Conservation (phyloP, 1,140 invertebrate genomes). For the Dinothrombium tinctorium region DNA sequence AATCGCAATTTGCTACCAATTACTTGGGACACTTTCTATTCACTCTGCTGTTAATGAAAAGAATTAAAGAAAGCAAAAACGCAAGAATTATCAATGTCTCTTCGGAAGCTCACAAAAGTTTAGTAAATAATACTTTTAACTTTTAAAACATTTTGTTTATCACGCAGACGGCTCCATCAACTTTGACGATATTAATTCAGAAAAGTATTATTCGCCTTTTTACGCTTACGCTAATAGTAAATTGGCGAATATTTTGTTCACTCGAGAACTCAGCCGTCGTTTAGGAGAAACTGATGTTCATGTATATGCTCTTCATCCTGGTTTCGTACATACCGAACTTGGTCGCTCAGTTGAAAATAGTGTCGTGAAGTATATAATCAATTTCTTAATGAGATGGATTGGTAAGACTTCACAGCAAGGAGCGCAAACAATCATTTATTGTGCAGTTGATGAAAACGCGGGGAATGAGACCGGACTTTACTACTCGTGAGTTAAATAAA, state of each 20-base stretch:
- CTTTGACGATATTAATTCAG: neutral
- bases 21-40: slow-evolving; percentile 16
- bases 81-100: neutral
- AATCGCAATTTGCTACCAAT: slow-evolving; percentile 16
- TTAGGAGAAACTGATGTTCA: slow-evolving; percentile 34
- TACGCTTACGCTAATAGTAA: slow-evolving; percentile 66
- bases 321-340: slow-evolving; percentile 14
- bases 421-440: no score
- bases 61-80: neutral
- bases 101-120: neutral
- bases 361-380: slow-evolving; percentile 8
- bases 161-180: neutral
- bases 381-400: no score
- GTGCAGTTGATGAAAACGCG: no score
- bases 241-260: slow-evolving; percentile 69
- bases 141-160: slow-evolving; percentile 1
- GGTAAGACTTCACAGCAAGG: no score
- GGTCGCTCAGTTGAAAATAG: no score
- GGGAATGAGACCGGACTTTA: no score
- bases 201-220: slow-evolving; percentile 3
- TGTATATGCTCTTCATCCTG: slow-evolving; percentile 13
- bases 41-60: slow-evolving; percentile 11
- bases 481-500: no score
- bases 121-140: neutral
- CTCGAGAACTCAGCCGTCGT: slow-evolving; percentile 51